phyloP scores from a whole-genome alignment of 2,888 invertebrate genomes.

The Eristalinus sepulchralis region DNA sequence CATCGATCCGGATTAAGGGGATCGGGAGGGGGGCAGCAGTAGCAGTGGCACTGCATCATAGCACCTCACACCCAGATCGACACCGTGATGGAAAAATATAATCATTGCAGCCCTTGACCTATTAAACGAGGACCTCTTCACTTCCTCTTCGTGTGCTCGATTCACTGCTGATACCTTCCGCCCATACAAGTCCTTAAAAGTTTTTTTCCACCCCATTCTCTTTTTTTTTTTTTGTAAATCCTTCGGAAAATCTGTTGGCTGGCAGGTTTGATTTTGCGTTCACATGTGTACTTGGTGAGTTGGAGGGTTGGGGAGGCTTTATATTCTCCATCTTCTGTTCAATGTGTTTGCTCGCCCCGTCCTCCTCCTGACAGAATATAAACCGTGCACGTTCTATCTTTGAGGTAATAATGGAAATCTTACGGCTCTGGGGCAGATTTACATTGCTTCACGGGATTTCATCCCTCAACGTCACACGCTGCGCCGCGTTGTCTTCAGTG shows the following conservation, averaged over 20 bases:
- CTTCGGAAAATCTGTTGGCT: conserved; percentile 16
- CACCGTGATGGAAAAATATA: conserved; percentile 60
- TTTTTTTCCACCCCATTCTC: not conserved
- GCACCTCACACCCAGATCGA: conserved; percentile 30
- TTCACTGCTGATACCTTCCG: conserved; percentile 3
- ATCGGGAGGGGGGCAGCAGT: not conserved
- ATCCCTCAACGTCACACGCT: not conserved
- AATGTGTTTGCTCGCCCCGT: conserved; percentile 28
- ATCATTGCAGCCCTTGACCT: conserved; percentile 68
- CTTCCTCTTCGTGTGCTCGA: conserved; percentile 36
- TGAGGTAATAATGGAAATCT: conserved; percentile 57
- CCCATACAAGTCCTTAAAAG: not conserved
- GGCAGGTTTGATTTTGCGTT: not conserved
- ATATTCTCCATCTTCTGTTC: conserved; percentile 6
- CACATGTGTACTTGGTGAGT: not conserved
- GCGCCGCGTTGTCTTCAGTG: not conserved
- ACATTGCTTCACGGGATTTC: conserved; percentile 22
- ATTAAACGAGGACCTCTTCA: conserved; percentile 63
- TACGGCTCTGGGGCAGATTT: conserved; percentile 27
- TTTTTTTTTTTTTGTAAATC: conserved; percentile 7
- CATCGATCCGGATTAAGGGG: conserved; percentile 58
- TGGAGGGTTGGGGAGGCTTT: not conserved
- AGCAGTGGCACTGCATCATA: not conserved
- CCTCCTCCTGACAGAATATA: not conserved
- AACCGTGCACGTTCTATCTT: conserved; percentile 20